These are phyloP conservation scores for Eublepharis macularius DNA, from an alignment of 2,113 vertebrate genomes.

Conservation along the genomic window DNA sequence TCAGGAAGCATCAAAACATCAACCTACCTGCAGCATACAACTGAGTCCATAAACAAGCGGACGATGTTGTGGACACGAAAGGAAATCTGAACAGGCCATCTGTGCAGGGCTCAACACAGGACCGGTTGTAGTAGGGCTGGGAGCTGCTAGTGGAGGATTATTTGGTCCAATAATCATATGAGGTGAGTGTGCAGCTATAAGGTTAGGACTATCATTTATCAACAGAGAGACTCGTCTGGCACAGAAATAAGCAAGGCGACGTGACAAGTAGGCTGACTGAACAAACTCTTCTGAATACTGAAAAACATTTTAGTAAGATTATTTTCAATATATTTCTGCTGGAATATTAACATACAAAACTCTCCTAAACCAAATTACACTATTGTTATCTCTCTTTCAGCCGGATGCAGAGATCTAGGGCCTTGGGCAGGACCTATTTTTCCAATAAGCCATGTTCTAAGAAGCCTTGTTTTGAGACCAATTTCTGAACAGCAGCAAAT, in stretches of 20 bases:
- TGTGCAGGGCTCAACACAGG: conserved; percentile 63
- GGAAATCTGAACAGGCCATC: conserved; percentile 70
- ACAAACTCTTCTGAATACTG: conserved; percentile 83
- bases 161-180: conserved; percentile 69
- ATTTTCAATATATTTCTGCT: background rate
- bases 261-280: conserved; percentile 80
- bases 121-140: conserved; percentile 57
- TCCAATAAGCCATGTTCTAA: no score
- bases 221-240: conserved; percentile 74
- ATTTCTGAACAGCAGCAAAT: background rate
- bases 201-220: conserved; percentile 69
- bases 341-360: background rate
- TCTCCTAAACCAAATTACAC: background rate
- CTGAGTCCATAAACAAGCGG: conserved; percentile 78
- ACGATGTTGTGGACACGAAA: conserved; percentile 76
- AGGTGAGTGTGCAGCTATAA: conserved; percentile 68
- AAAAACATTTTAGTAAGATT: background rate
- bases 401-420: background rate
- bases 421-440: background rate
- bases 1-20: accelerated
- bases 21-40: conserved; percentile 79
- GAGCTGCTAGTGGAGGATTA: conserved; percentile 61
- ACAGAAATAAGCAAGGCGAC: conserved; percentile 79
- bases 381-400: background rate
- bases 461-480: background rate